Evolutionary conservation across 1,140 invertebrate species (phyloP).

Genomic region (Andrena cerasifolii): DNA sequence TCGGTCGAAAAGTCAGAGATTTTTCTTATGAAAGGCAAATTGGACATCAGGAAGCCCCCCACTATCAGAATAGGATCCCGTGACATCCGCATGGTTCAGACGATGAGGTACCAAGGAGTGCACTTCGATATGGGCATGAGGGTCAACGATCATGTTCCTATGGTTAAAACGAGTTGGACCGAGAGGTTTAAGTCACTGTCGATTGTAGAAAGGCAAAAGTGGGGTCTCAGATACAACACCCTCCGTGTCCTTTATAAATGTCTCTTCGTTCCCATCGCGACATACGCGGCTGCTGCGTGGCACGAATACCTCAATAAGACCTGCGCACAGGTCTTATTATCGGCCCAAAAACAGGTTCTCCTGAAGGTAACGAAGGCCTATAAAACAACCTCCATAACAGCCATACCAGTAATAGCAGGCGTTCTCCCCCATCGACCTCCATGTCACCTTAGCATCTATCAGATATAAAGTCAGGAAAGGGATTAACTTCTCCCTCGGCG

Average conservation of each 20-base stretch:
- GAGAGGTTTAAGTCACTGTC: conserved; percentile 19
- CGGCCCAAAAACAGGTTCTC: conserved; percentile 54
- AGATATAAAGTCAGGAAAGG: not conserved
- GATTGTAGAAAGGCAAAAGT: conserved; percentile 36
- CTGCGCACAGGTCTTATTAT: conserved; percentile 24
- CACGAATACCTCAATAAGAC: not conserved
- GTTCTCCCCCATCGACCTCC: not conserved
- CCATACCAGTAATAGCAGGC: not conserved
- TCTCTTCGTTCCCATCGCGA: conserved; percentile 34
- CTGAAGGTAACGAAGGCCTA: conserved; percentile 62
- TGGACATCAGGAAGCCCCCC: not conserved
- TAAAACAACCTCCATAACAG: not conserved
- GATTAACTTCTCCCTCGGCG: not conserved
- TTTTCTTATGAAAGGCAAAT: not conserved
- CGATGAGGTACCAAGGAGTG: not conserved
- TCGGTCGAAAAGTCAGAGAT: not conserved
- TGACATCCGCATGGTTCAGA: not conserved
- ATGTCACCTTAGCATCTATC: not conserved
- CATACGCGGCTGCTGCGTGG: conserved; percentile 58
- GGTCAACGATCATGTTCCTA: not conserved
- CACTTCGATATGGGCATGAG: not conserved
- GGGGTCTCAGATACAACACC: conserved; percentile 43
- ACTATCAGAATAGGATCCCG: not conserved
- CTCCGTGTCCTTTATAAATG: conserved; percentile 41
- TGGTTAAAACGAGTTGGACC: not conserved